These are phyloP conservation scores for Trachymyrmex cornetzi DNA, from an alignment of 1,140 invertebrate genomes.

Conservation along the genomic window DNA sequence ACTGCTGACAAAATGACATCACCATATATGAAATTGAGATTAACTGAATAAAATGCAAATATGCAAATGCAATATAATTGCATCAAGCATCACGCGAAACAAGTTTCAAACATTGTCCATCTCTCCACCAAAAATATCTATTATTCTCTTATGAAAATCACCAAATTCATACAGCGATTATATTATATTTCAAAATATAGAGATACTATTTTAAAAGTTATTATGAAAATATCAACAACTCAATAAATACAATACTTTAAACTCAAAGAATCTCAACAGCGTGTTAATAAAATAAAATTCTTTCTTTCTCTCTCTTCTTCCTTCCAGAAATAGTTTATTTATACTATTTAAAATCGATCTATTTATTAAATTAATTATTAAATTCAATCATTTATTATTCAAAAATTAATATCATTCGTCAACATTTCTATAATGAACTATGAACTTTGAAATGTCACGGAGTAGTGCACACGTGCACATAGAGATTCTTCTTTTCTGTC, in stretches of 20 bases:
- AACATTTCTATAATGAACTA: constrained; percentile 36
- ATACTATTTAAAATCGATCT: neutral
- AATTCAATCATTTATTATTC: constrained; percentile 1
- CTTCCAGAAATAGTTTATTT: neutral
- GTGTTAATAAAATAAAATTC: neutral
- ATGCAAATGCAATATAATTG: constrained; percentile 39
- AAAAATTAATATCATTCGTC: constrained; percentile 38
- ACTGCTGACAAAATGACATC: constrained; percentile 7
- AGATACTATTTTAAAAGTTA: neutral
- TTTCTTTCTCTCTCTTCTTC: neutral
- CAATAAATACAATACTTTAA: neutral
- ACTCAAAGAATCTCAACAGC: neutral
- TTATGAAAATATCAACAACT: neutral
- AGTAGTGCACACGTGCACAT: constrained; percentile 55
- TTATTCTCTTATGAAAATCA: neutral
- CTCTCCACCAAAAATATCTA: neutral
- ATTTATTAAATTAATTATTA: neutral
- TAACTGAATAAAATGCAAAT: constrained; percentile 30
- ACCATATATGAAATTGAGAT: constrained; percentile 16
- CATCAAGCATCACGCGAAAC: neutral
- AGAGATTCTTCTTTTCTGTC: constrained; percentile 56
- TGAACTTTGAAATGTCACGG: constrained; percentile 73
- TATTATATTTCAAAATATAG: neutral
- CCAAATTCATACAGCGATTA: neutral
- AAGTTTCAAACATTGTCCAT: neutral